Base-by-base conservation (phyloP, 2,113 vertebrate species). In the Odontesthes bonariensis region DNA sequence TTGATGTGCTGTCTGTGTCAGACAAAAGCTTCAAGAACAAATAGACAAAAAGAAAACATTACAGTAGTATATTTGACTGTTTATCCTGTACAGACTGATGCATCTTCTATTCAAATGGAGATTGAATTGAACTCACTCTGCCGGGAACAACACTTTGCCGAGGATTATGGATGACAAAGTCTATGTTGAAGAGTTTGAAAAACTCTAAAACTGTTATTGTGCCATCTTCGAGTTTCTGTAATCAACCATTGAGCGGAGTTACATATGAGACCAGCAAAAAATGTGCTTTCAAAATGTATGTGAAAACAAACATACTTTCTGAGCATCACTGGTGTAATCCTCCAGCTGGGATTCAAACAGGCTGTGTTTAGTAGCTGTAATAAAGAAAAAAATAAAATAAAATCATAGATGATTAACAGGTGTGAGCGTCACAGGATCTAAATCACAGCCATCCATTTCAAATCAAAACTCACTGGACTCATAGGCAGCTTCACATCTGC, bases 191-290 rank as follows among this genome's bases (percentile, higher is more conserved):
- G 76, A 98, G 92, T 3, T 93, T 95, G n/a, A 99, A 93, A 82
- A 98, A 97, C 84, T 98, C 97, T 6, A 90, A 89, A 54, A 97
- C 90, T 0, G 97, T 98, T 63, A 99, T 94, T 64, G 86, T 87
- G 63, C 96, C 96, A 40, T 93, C 93, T 68, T 93, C 91, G 22
- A 97, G 90, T 94, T 97, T 98, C 97, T 99, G 86, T 31, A 70
- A 80, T 61, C 40, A 82, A 78, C 63, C n/a, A 52, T 52, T 8
- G 6, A 81, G 20, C 6, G 4, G 4, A 31, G 22, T 56, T 47
- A 20, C 64, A 60, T 33, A 11, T 8, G 1, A 58, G 13, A 20
- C 6, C n/a, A n/a, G 0, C 1, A 3, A 20, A 55, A 67, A 16
- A 20, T 5, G 23, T 19, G 8, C 27, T 33, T 35, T 53, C 2